Percentiles rank a stretch among this genome's conserved stretches.
Evolutionary conservation across 2,797 vertebrate genomes (phyloP).

Genomic region (Melanotaenia maccullochi): DNA sequence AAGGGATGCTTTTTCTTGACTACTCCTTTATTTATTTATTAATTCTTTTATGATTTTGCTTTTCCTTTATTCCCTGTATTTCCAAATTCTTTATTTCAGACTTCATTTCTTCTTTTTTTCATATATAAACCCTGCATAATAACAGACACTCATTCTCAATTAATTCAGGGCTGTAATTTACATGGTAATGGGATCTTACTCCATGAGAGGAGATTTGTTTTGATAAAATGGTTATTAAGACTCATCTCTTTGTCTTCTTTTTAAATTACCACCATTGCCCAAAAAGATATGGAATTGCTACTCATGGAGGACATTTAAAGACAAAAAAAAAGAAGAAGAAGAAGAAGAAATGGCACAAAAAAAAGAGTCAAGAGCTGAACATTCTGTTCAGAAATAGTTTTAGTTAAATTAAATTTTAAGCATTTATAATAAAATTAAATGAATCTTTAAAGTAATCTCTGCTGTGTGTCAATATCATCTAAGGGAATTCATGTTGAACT

Average conservation of each 20-base stretch:
- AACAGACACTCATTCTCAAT: background rate
- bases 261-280: background rate
- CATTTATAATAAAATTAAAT: no score
- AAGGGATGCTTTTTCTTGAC: background rate
- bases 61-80: no score
- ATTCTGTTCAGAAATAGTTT: background rate
- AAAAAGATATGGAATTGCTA: no score
- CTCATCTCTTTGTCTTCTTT: background rate
- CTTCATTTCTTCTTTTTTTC: background rate
- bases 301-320: background rate
- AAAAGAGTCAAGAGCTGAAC: background rate
- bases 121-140: background rate
- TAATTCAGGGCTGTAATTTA: background rate
- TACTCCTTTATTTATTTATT: no score
- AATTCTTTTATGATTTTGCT: no score
- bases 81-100: background rate
- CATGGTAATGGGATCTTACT: background rate
- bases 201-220: background rate
- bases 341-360: no score
- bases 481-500: no score
- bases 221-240: background rate
- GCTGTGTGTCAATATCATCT: no score
- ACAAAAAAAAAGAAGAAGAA: background rate
- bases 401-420: no score
- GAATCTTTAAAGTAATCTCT: no score